Evolutionary conservation across 2,888 invertebrate genomes (phyloP), one percentile per base, ranked within the genome.

Genomic region (Hedychridium roseum): DNA sequence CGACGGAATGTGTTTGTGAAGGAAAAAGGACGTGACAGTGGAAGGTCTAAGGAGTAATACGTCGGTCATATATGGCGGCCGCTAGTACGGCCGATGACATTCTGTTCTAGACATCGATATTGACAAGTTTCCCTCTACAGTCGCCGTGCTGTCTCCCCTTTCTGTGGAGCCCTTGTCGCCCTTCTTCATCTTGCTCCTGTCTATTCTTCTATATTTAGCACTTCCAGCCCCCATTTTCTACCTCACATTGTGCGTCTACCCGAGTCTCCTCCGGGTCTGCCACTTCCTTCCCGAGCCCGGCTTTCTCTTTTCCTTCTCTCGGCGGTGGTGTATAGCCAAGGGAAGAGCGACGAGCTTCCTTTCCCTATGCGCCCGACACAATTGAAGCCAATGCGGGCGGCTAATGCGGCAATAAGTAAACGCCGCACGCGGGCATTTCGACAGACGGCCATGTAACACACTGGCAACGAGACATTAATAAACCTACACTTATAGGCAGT

Each of bases 1-100:
- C n/a, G n/a, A n/a, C n/a, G n/a, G n/a, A n/a, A n/a, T n/a, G n/a
- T n/a, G n/a, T n/a, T n/a, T n/a, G n/a, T n/a, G n/a, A n/a, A n/a
- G n/a, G n/a, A n/a, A n/a, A n/a, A n/a, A n/a, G n/a, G n/a, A n/a
- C n/a, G n/a, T n/a, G 12, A 7, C 1, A 12, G 42, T 37, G 27
- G 23, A 35, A 37, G 31, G 42, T 15, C 12, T 26, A 11, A 21
- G 23, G 4, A 11, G 28, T 34, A 30, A 23, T 36, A 12, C 28
- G 37, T 16, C 15, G 26, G 43, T 32, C 35, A 53, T 21, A 21
- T 31, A 52, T 31, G n/a, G 18, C 37, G 50, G 49, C 51, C 57
- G 50, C 53, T 53, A 41, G 47, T 36, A 46, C 40, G 43, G 38
- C 50, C 46, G 57, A 51, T 50, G 54, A 54, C 49, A 57, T 60